Evolutionary conservation across 2,113 vertebrate species (phyloP), one percentile per base, ranked within the genome.

Genomic region (Reinhardtius hippoglossoides): DNA sequence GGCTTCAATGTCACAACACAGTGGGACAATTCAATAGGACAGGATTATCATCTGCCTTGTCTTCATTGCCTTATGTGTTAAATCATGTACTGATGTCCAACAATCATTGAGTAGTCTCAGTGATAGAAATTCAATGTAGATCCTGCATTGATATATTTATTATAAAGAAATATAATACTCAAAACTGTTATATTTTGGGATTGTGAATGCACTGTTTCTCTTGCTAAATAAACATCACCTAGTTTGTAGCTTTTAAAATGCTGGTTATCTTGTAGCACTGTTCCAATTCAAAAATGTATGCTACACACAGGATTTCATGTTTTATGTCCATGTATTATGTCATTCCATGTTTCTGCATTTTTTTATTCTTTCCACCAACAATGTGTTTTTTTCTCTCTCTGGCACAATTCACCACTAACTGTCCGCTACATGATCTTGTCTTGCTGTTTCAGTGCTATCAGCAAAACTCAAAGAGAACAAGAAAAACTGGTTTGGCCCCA

Each of bases 401-500:
- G 37, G 16, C 21, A 44, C 21, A 10, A 21, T 10, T 9, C 9
- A 1, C 57, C 15, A 27, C 37, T 78, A 42, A 64, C 69, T 35
- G 3, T 35, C 58, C 5, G 0, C 35, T 52, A 12, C 31, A 8
- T 5, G 3, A 2, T 68, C 48, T 71, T 26, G 42, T 24, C 71
- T n/a, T 54, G 7, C 20, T n/a, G 20, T 85, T 80, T 89, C 89
- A 99, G 98, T 99, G 86, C 95, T 99, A 74, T 98, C 97, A 76
- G 98, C 98, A 64, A 99, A 99, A 92, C 95, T 99, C 55, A 98
- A 97, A 90, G 98, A 99, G 90, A 99, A 96, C 93, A 96, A 96
- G 92, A 99, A 98, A 91, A 99, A 99, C 89, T 99, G 98, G 98
- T 99, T 99, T 86, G 97, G 97, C 84, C 98, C 98, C 83, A 98